These are phyloP conservation scores for Agrilus biguttatus DNA, from an alignment of 2,888 invertebrate genomes.

Conservation along the genomic window DNA sequence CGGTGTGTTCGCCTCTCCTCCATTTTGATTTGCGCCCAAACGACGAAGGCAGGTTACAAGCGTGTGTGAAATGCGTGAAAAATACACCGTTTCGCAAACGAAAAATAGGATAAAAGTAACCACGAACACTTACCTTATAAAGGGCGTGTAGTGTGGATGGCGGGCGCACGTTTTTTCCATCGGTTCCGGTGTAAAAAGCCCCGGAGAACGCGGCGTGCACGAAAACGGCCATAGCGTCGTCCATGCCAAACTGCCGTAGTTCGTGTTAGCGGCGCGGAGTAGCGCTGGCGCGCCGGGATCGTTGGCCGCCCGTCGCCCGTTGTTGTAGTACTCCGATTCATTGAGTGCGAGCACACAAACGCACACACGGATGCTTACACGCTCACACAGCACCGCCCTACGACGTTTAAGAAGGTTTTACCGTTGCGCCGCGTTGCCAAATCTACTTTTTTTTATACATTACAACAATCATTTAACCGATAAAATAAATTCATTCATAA, in stretches of 20 bases:
- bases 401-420: no score
- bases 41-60: conserved; percentile 26
- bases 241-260: conserved; percentile 22
- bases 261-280: conserved; percentile 20
- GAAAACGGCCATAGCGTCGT: conserved; percentile 8
- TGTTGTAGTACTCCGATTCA: conserved; percentile 27
- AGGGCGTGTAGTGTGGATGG: conserved; percentile 4
- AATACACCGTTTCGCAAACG: no score
- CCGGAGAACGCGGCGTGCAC: conserved; percentile 10
- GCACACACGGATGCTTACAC: no score
- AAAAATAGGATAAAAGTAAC: no score
- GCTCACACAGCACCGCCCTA: no score
- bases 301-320: conserved; percentile 23
- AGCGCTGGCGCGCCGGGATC: conserved; percentile 24
- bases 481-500: no score
- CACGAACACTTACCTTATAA: conserved; percentile 2
- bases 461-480: no score
- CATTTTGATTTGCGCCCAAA: conserved; percentile 29
- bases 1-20: conserved; percentile 27
- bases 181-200: conserved; percentile 17
- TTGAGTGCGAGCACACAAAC: conserved; percentile 12
- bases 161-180: conserved; percentile 8
- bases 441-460: no score
- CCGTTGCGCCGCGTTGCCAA: no score
- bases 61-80: neutral